Evolutionary conservation across 2,888 invertebrate species (phyloP).

Genomic region (Marronus borbonicus): DNA sequence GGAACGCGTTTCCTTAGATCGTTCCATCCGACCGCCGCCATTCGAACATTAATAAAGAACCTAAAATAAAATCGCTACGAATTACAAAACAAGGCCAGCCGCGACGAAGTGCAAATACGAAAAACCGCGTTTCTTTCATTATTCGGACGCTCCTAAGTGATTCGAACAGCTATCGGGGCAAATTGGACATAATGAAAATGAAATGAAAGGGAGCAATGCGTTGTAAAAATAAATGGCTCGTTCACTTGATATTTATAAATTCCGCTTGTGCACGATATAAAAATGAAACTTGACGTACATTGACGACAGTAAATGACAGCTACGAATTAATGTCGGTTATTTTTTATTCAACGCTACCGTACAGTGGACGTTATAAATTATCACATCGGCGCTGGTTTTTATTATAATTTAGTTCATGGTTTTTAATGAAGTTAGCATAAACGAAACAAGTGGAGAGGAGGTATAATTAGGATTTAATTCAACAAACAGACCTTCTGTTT

Average conservation of each 20-base stretch:
- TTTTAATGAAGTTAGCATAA: too few relatives aligned
- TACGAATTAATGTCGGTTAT: constrained; percentile 19
- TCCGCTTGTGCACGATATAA: constrained; percentile 12
- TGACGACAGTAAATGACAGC: constrained; percentile 7
- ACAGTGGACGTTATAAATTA: constrained; percentile 5
- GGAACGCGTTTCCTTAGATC: not conserved
- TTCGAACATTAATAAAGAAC: constrained; percentile 1
- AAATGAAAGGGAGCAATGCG: constrained; percentile 2
- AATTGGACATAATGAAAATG: constrained; percentile 21
- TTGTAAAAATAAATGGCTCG: constrained; percentile 16
- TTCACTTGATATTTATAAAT: constrained; percentile 25
- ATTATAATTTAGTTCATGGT: too few relatives aligned
- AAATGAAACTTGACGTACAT: constrained; percentile 21
- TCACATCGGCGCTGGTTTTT: not conserved
- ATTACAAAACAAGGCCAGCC: constrained; percentile 4
- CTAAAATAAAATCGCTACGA: constrained; percentile 23
- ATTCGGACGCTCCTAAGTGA: constrained; percentile 3
- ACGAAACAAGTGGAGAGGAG: too few relatives aligned
- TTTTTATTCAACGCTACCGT: constrained; percentile 4
- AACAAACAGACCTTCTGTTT: too few relatives aligned
- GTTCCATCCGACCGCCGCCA: not conserved
- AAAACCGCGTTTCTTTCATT: constrained; percentile 19
- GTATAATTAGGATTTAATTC: too few relatives aligned
- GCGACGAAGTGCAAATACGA: not conserved
- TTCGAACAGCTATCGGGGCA: not conserved